Base-by-base conservation (phyloP, 2,113 vertebrate genomes). In the Hippocampus mohnikei region DNA sequence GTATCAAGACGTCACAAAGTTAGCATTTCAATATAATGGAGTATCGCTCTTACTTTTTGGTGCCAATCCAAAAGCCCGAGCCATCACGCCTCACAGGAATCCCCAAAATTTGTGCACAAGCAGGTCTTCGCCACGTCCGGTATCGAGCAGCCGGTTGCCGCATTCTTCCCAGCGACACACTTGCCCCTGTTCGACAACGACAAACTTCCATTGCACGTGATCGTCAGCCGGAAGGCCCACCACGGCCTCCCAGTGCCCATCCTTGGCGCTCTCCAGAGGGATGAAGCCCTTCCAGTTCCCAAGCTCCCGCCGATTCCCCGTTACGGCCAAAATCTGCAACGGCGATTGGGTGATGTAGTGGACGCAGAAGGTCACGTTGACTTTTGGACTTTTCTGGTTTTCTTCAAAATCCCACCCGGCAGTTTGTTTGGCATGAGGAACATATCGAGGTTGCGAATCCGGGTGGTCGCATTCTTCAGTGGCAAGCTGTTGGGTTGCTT, bases 121-220 rank as follows among this genome's bases (percentile, higher is more conserved):
- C 63, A 91, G 68, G 76, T 95, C 93, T 0, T 91, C 83, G 79
- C 94, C 93, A 0, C 69, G 86, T 42, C 94, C 94, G 0, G 93
- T 96, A 56, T 93, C 82, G 5, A 99, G 88, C 52, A 71, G 81
- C 10, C 96, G 93, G 46, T 99, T 98, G 40, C 73, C 55, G 1
- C 96, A 96, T 82, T 98, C 97, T 88, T 99, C 97, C 97, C 96
- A 99, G 12, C 95, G 94, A 23, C 80, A 88, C 40, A 98, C 90
- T 60, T 89, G 85, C 2, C 94, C 95, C 0, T 95, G 88, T 62
- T 99, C 95, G 81, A 97, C 88, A 75, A 98, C 62, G 53, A 97
- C 92, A 69, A 98, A 97, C 82, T 99, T 99, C 97, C 97, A 98
- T 85, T 96, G 93, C 21, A 97, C 74, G 29, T 80, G 89, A 25